Base-by-base conservation (phyloP, 1,140 invertebrate species). In the Tachypleus tridentatus region DNA sequence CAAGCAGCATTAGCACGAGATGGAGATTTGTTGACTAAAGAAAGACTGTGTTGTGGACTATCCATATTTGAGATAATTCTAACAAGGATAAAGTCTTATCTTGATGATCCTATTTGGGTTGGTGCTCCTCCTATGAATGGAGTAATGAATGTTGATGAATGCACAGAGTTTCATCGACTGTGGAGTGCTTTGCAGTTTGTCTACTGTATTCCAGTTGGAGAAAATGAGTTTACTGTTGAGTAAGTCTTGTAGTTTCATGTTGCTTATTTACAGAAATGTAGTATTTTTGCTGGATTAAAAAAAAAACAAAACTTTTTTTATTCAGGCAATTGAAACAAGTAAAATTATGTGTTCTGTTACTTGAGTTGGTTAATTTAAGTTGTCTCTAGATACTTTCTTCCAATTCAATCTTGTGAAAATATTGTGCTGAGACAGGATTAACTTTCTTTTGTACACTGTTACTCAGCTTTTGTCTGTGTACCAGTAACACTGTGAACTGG, bases 181-280 rank as follows among this genome's bases (percentile, higher is more conserved):
- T 99, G 96, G 96, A 98, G 94, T 5, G 95, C 95, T 0, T 80
- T 99, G 10, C 97, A 99, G 79, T 99, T 99, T 82, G 90, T 98
- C 11, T 98, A 97, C 77, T 98, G 93, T 74, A 94, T 96, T 73
- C 94, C 96, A 3, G 91, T 97, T 64, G 89, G 88, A n/a, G 91
- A 96, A 70, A 95, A 93, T 29, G 93, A 98, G 78, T 97, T 93
- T 73, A 98, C 94, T 49, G 90, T 98, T 3, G 95, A 98, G 89
- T 93, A 80, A 83, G 88, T 85, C 29, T 29, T 29, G 29, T 29
- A 29, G 29, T 29, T 29, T 29, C 29, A 29, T 29, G 0, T 29
- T 29, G 29, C 29, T 29, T 29, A 29, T 29, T 29, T 29, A 29
- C 2, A 29, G 29, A 29, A 29, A 29, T 29, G 29, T 29, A 29